These are phyloP conservation scores for Petromus typicus DNA, from an alignment of 2,113 vertebrate genomes.

Conservation along the genomic window DNA sequence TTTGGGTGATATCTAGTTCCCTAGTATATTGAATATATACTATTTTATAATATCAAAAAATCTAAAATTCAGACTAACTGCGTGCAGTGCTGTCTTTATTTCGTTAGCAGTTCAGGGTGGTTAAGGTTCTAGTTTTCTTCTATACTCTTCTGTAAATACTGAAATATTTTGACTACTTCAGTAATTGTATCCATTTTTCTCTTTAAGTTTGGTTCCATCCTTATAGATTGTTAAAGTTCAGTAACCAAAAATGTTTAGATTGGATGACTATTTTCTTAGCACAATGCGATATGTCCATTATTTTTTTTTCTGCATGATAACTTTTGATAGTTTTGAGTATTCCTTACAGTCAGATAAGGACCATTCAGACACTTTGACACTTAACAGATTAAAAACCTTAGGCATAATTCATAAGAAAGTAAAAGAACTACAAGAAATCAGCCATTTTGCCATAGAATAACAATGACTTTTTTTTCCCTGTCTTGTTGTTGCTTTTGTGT, in stretches of 20 bases:
- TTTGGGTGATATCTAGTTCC: neutral
- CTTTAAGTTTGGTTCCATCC: neutral
- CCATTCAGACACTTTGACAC: neutral
- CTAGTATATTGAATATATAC: neutral
- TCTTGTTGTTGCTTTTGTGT: neutral
- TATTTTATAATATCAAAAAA: neutral
- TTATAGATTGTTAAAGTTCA: neutral
- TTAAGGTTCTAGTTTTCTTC: neutral
- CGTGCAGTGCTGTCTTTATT: neutral
- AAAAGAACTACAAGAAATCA: neutral
- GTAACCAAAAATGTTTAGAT: neutral
- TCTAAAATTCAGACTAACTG: neutral
- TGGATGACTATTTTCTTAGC: neutral
- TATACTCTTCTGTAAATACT: neutral
- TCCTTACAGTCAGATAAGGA: neutral
- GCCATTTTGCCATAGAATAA: neutral
- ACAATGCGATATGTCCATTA: neutral
- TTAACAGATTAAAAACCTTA: neutral
- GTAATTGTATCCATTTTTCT: neutral
- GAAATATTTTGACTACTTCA: neutral
- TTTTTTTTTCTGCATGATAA: neutral
- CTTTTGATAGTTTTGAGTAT: neutral
- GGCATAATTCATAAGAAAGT: neutral
- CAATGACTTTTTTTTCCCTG: neutral
- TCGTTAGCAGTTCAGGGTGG: neutral